These are phyloP conservation scores for Leptopilina myrica DNA, from an alignment of 2,888 invertebrate genomes.

Conservation along the genomic window DNA sequence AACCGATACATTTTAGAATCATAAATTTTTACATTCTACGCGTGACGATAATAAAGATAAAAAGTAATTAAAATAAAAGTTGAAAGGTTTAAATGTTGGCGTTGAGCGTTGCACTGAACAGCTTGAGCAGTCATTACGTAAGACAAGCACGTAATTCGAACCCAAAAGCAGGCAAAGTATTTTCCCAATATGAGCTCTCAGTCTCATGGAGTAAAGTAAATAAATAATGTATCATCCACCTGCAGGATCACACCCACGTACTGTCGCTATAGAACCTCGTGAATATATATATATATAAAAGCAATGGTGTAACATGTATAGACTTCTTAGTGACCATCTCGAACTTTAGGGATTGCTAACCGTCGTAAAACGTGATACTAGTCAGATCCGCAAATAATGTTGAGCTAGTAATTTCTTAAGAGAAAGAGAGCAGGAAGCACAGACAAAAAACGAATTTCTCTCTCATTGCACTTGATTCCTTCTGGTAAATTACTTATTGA, in stretches of 20 bases:
- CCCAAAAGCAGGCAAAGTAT: conserved; percentile 59
- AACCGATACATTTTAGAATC: background rate
- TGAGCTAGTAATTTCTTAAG: conserved; percentile 14
- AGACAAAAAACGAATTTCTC: conserved; percentile 1
- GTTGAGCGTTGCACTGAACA: conserved; percentile 40
- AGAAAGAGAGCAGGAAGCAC: background rate
- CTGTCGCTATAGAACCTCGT: background rate
- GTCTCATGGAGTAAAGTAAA: conserved; percentile 64
- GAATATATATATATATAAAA: conserved; percentile 13
- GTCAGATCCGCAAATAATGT: conserved; percentile 29
- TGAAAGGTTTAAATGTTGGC: background rate
- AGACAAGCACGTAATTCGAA: conserved; percentile 67
- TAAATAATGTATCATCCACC: conserved; percentile 66
- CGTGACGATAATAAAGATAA: background rate
- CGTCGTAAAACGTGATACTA: conserved; percentile 37
- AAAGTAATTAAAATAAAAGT: background rate
- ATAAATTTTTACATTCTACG: background rate
- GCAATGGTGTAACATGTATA: conserved; percentile 11
- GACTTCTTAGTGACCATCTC: conserved; percentile 32
- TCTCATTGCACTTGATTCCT: conserved; percentile 9
- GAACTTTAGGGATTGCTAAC: conserved; percentile 31
- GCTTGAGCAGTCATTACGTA: conserved; percentile 61
- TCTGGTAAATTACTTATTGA: background rate
- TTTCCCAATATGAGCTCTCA: conserved; percentile 58
- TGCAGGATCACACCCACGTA: conserved; percentile 49